Base-by-base conservation (phyloP, 2,888 invertebrate species). In the Merodon equestris region DNA sequence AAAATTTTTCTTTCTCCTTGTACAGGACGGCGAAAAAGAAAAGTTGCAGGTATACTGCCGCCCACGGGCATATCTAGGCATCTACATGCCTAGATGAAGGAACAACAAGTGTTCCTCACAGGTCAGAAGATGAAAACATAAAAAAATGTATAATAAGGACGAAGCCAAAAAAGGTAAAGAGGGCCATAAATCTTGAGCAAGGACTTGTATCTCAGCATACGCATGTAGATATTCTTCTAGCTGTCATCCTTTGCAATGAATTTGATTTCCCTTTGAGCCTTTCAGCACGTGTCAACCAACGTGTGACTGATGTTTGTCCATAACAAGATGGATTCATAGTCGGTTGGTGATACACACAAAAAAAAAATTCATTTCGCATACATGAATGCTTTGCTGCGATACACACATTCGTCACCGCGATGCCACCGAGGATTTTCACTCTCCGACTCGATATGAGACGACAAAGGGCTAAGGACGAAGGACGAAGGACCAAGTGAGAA, bases 271-370 rank as follows among this genome's bases (percentile, higher is more conserved):
- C 56, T 74, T 53, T 74, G 54, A 79, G 68, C 68, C 74, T 58
- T 70, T 64, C 56, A 70, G 57, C 64, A 58, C 60, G 71, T 67
- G 79, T 74, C 79, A 79, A 47, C 56, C 60, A 74, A 60, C 68
- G 64, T 79, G 79, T 79, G 74, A 79, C 79, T 64, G 60, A 79
- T 79, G 74, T 68, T 74, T 68, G 48, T 66, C 63, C 73, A 74
- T 60, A 54, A 63, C 53, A 60, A 68, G 58, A 73, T 68, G 63
- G 64, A 72, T 72, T 58, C 64, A 53, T 60, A 45, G 50, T 50
- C 44, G 18, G 58, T 40, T 27, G 42, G 36, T 42, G 3, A 67
- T 61, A 57, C 57, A 50, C 40, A 27, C 27, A 18, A 34, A 50
- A 10, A 51, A 34, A n/a, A 15, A 45, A 68, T 44, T 60, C 36